A percentile compares a stretch with the other conserved stretches of the same genome.
Evolutionary conservation across 2,113 vertebrate species (phyloP).

Genomic region (Argyrosomus japonicus): DNA sequence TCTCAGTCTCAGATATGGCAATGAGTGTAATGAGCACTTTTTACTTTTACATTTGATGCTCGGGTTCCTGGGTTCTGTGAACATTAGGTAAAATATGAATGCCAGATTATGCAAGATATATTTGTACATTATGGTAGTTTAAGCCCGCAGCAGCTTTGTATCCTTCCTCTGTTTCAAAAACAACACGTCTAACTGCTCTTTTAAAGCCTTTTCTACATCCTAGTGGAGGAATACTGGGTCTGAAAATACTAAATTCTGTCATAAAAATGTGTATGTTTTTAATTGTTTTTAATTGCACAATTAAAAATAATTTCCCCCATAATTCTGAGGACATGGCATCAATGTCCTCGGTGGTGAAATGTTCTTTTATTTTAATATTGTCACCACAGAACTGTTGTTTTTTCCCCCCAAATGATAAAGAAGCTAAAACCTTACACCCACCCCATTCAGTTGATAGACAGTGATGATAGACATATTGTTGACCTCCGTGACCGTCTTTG

Average conservation of each 20-base stretch:
- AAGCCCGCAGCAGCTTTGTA: too few species aligned
- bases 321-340: neutral
- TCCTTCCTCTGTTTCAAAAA: too few species aligned
- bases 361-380: neutral
- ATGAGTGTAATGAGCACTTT: neutral
- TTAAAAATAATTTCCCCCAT: neutral
- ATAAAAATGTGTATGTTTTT: neutral
- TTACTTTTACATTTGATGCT: neutral
- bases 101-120: neutral
- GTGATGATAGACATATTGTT: neutral
- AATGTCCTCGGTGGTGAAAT: neutral
- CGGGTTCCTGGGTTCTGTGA: neutral
- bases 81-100: neutral
- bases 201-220: neutral
- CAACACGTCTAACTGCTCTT: neutral
- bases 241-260: neutral
- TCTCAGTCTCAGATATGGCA: neutral
- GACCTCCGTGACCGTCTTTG: neutral
- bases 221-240: neutral
- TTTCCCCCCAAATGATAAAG: neutral
- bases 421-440: neutral
- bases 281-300: neutral
- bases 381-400: neutral
- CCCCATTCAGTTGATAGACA: neutral
- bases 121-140: neutral